Base-by-base conservation (phyloP, 2,888 invertebrate species). In the Dyspetes luteomarginatus region DNA sequence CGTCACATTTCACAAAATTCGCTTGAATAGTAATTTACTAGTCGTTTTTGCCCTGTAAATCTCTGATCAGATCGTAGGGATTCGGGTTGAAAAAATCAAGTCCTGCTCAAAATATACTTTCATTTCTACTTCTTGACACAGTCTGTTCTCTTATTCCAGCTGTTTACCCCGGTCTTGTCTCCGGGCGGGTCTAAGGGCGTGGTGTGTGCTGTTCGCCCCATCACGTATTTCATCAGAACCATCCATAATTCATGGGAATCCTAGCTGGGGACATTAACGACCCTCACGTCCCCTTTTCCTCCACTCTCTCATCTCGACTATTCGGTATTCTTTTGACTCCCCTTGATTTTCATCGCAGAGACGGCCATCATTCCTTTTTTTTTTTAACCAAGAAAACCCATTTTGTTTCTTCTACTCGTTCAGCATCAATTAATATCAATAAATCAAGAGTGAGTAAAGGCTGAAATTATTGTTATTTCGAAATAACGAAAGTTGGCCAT, bases 161-260 rank as follows among this genome's bases (percentile, higher is more conserved):
- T 90, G 90, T 90, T 90, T 90, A 90, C 89, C 82, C 84, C 85
- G 84, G 85, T 88, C 87, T 86, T 86, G 87, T 88, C 88, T 87
- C 86, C 86, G 86, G 88, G 88, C 86, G 86, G 82, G 85, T 86
- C 85, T 71, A 81, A 85, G 85, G 84, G 81, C 83, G 80, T 76
- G 72, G 62, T 78, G 52, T 56, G 43, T 64, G 65, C 19, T 17
- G 19, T 43, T 60, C 55, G 26, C 74, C 68, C 73, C 68, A n/a
- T n/a, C n/a, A 45, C 48, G 56, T 55, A 55, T 36, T 60, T 71
- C n/a, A n/a, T 55, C 65, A 71, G 65, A 56, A 67, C 56, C 80
- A 67, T 65, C 52, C 67, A 80, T 72, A 67, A 80, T 80, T 80
- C 71, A 80, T 76, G 58, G 52, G 12, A 19, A 64, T 71, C 55